Base-by-base conservation (phyloP, 2,113 vertebrate genomes). In the Monarcha castaneiventris region DNA sequence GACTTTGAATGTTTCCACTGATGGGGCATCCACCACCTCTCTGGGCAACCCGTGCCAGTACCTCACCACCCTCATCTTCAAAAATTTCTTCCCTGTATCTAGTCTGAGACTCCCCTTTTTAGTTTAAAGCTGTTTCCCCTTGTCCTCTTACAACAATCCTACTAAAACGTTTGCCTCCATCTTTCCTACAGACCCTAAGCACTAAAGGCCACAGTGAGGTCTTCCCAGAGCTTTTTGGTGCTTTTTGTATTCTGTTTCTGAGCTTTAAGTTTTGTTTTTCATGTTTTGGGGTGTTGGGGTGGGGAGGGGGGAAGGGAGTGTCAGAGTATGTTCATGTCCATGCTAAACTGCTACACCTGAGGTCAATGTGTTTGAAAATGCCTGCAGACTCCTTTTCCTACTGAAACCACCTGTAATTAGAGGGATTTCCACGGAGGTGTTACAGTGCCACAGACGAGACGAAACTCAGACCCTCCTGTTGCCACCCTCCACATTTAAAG, bases 361-460 rank as follows among this genome's bases (percentile, higher is more conserved):
- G 54, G 72, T 72, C n/a, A n/a, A 21, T 14, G 8, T 66, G 20
- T 43, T 62, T 55, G 22, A 37, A 88, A 77, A 59, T 46, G 6
- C 30, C 61, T 62, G 22, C 22, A 83, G 29, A 9, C 5, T 67
- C 5, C 39, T 68, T 73, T 71, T 86, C 25, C 76, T 75, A 4
- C 13, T 52, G 27, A 73, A 64, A 55, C 17, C 37, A 73, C 22
- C 48, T 43, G 3, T 27, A 43, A 35, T 13, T 51, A 26, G 39
- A 66, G 37, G 5, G 22, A 56, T 33, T 71, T 78, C 61, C 41
- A 13, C 6, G 5, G 6, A 16, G 29, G 7, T 16, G 13, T 23
- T 52, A 23, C 0, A 0, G 29, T 11, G 11, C 7, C 27, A n/a
- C n/a, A 27, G 63, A 52, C 7, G 17, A 63, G 35, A 46, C 1